A percentile compares a stretch with the other conserved stretches of the same genome.
These are phyloP conservation scores for Calameuta idolon DNA, from an alignment of 2,888 invertebrate genomes.

Conservation along the genomic window DNA sequence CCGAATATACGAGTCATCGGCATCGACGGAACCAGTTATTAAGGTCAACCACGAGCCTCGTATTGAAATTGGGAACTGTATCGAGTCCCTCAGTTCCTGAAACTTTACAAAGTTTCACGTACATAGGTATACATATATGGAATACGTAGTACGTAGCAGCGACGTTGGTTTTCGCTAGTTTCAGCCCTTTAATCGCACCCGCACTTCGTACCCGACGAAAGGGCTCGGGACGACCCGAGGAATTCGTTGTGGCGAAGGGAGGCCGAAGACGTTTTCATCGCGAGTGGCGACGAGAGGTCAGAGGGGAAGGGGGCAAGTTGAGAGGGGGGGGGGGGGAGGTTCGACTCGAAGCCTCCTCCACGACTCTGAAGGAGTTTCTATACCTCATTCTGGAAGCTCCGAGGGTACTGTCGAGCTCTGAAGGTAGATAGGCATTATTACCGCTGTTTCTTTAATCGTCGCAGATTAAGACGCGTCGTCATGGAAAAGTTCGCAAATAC, in stretches of 20 bases:
- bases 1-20: slow-evolving; percentile 10
- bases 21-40: not conserved
- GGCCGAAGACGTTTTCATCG: slow-evolving; percentile 2
- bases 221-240: not conserved
- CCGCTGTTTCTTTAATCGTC: slow-evolving; percentile 45
- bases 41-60: not conserved
- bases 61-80: not conserved
- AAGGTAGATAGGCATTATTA: slow-evolving; percentile 29
- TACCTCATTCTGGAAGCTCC: not conserved
- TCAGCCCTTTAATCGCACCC: not conserved
- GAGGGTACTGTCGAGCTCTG: not conserved
- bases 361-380: slow-evolving; percentile 20
- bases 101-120: not conserved
- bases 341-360: slow-evolving; percentile 44
- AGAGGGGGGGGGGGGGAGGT: not conserved
- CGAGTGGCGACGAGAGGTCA: not conserved
- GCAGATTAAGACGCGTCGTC: slow-evolving; percentile 48
- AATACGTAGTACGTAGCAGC: not conserved
- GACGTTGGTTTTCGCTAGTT: not conserved
- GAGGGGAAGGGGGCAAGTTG: not conserved
- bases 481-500: slow-evolving; percentile 48
- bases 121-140: not conserved
- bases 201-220: not conserved
- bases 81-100: not conserved
- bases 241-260: not conserved